phyloP scores from a whole-genome alignment of 1,140 invertebrate genomes.

The Harpegnathos saltator region DNA sequence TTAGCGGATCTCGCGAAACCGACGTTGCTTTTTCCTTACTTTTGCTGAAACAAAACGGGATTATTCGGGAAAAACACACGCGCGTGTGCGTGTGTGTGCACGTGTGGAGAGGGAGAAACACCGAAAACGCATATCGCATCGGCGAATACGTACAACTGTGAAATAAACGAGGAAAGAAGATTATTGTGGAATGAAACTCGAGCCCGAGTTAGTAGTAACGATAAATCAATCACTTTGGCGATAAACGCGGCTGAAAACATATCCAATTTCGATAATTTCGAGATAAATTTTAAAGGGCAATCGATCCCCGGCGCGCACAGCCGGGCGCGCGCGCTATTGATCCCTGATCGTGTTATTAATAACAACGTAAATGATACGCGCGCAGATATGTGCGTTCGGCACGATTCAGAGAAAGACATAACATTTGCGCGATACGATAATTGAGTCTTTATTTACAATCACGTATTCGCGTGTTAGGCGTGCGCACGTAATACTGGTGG shows the following conservation, averaged over 20 bases:
- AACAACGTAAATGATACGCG: conserved; percentile 35
- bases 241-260: conserved; percentile 43
- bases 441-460: conserved; percentile 54
- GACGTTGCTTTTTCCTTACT: neutral
- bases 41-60: neutral
- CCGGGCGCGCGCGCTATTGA: conserved; percentile 17
- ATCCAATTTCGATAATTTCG: conserved; percentile 43
- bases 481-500: too few species aligned
- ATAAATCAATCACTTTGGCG: conserved; percentile 43
- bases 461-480: neutral
- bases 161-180: conserved; percentile 10
- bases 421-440: conserved; percentile 46
- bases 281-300: conserved; percentile 38
- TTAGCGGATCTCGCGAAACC: neutral
- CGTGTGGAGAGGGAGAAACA: too few species aligned
- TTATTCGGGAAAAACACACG: too few species aligned
- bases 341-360: conserved; percentile 40
- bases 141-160: neutral
- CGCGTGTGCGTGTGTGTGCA: too few species aligned
- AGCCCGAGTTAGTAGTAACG: neutral
- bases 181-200: conserved; percentile 1
- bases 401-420: conserved; percentile 49
- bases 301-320: conserved; percentile 5
- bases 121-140: neutral
- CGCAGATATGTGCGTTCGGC: conserved; percentile 27